Evolutionary conservation across 2,888 invertebrate species (phyloP).

Genomic region (Piscicola geometra): DNA sequence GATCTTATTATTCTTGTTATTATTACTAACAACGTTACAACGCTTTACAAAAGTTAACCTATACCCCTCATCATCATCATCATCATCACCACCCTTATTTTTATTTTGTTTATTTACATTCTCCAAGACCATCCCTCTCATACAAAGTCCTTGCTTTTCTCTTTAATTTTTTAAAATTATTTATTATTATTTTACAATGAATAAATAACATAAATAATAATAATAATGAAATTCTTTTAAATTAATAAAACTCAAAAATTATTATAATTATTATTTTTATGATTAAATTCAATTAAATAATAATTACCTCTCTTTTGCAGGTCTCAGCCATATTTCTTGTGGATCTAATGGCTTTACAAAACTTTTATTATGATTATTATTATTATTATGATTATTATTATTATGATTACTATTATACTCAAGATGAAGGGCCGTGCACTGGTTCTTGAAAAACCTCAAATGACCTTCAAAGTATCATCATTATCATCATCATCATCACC

Average conservation of each 20-base stretch:
- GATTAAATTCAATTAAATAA: not conserved
- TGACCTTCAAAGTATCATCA: not conserved
- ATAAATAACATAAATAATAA: constrained; percentile 1
- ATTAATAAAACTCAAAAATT: not conserved
- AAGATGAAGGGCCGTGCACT: constrained; percentile 14
- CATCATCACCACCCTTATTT: not conserved
- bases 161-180: not conserved
- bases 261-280: not conserved
- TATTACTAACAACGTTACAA: too few species aligned
- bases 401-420: not conserved
- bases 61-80: not conserved
- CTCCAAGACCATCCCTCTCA: not conserved
- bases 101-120: not conserved
- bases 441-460: constrained; percentile 16
- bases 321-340: not conserved
- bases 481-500: too few species aligned
- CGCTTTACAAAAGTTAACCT: too few species aligned
- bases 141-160: not conserved
- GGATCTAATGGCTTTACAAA: not conserved
- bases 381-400: constrained; percentile 6
- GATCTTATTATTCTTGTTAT: too few species aligned
- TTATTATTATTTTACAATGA: not conserved
- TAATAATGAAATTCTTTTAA: not conserved
- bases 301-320: not conserved
- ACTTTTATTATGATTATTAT: not conserved